Evolutionary conservation across 2,888 invertebrate species (phyloP).

Genomic region (Penaeus monodon): DNA sequence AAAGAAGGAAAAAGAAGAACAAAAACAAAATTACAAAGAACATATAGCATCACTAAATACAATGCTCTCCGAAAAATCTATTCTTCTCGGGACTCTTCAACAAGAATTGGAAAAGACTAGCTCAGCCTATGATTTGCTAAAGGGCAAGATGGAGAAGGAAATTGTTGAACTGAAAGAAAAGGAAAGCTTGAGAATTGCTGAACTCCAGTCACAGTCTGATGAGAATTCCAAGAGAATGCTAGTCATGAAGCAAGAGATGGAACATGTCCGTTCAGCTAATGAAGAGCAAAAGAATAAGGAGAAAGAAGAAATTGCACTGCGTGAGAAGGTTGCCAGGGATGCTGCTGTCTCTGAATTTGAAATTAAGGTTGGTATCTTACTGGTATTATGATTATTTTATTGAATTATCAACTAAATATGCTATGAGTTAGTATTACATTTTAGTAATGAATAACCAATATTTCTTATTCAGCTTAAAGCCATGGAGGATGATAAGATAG

Average conservation of each 20-base stretch:
- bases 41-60: not conserved
- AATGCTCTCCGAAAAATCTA: not conserved
- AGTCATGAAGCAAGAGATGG: not conserved
- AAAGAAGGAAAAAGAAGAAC: constrained; percentile 11
- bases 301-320: not conserved
- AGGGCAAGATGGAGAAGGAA: not conserved
- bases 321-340: not conserved
- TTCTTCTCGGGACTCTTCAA: not conserved
- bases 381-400: too few species aligned
- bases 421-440: too few species aligned
- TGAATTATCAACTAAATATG: too few species aligned
- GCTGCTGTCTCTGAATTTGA: not conserved
- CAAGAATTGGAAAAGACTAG: not conserved
- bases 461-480: too few species aligned
- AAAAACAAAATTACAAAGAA: not conserved
- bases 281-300: not conserved
- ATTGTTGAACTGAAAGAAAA: not conserved
- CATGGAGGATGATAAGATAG: not conserved
- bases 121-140: not conserved
- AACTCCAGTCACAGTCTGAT: not conserved
- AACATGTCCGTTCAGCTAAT: not conserved
- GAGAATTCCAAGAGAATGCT: constrained; percentile 1
- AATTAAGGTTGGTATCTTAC: constrained; percentile 2
- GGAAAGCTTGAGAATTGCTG: not conserved
- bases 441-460: too few species aligned